Base-by-base conservation (phyloP, 2,113 vertebrate genomes). In the Spermophilus dauricus region DNA sequence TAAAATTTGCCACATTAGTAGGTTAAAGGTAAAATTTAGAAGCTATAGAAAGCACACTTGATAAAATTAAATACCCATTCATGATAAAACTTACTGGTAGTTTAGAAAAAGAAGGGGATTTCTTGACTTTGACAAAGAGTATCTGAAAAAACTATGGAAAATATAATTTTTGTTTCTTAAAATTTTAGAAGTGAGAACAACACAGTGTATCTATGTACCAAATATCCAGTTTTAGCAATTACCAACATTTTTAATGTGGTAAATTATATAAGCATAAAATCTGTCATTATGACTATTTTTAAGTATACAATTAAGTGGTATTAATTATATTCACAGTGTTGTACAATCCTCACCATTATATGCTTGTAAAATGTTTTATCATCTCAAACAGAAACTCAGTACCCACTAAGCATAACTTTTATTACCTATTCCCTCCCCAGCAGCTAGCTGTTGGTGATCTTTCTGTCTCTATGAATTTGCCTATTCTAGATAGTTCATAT, bases 11-110 rank as follows among this genome's bases (percentile, higher is more conserved):
- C 20, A 53, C 3, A 18, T 83, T 80, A 84, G 53, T 91, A 83
- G 53, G 12, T 65, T 91, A 84, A 65, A 83, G 51, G 51, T 88
- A 82, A 86, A 89, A 90, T 53, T 92, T 89, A 58, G 13, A 67
- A 86, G 58, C 93, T 69, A 5, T 67, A 58, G 53, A 77, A 85
- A 91, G 84, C 45, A 75, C 12, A 86, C 6, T 78, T 89, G 37
- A 78, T 87, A 88, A 87, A 95, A 87, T 93, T 65, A 93, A 91
- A 77, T 7, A 95, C 32, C 32, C 5, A n/a, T 87, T 73, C 42
- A 69, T 91, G 45, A 84, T 80, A 87, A 95, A 88, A 96, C 20
- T 3, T 94, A 7, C 84, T 80, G 86, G 56, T n/a, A 56, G 2
- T 94, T 89, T 81, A 87, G 84, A 91, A 94, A 83, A 83, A 63